These are phyloP conservation scores for Maconellicoccus hirsutus DNA, from an alignment of 1,140 invertebrate species.

Conservation along the genomic window DNA sequence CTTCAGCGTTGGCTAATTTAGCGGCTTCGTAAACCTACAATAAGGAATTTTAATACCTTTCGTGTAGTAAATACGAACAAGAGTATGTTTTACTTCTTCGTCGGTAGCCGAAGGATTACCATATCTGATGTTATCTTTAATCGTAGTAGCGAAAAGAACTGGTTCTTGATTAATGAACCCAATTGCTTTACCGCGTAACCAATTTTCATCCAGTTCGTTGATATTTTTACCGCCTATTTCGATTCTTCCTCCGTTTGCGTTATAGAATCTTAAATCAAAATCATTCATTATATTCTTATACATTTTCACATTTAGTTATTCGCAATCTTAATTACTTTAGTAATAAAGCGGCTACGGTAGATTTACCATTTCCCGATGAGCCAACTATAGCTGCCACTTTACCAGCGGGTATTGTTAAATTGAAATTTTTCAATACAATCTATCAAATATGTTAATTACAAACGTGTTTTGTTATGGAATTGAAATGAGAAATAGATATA, in stretches of 20 bases:
- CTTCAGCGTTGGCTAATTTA: constrained; percentile 76
- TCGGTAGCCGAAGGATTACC: constrained; percentile 60
- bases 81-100: constrained; percentile 45
- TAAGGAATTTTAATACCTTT: neutral
- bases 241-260: constrained; percentile 61
- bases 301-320: too few relatives aligned
- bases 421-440: constrained; percentile 67
- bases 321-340: constrained; percentile 48
- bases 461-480: neutral
- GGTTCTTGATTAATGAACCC: constrained; percentile 91
- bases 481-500: constrained; percentile 34
- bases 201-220: constrained; percentile 61
- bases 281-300: too few relatives aligned
- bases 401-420: constrained; percentile 66
- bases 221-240: constrained; percentile 69
- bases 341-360: constrained; percentile 72
- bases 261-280: constrained; percentile 61
- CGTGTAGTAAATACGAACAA: neutral
- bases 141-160: constrained; percentile 78
- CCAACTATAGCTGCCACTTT: constrained; percentile 84
- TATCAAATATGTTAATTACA: constrained; percentile 34
- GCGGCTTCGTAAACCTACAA: constrained; percentile 60
- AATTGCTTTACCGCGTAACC: constrained; percentile 67
- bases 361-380: constrained; percentile 81
- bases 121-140: constrained; percentile 88